Base-by-base conservation (phyloP, 2,113 vertebrate species). In the Labeo rohita region DNA sequence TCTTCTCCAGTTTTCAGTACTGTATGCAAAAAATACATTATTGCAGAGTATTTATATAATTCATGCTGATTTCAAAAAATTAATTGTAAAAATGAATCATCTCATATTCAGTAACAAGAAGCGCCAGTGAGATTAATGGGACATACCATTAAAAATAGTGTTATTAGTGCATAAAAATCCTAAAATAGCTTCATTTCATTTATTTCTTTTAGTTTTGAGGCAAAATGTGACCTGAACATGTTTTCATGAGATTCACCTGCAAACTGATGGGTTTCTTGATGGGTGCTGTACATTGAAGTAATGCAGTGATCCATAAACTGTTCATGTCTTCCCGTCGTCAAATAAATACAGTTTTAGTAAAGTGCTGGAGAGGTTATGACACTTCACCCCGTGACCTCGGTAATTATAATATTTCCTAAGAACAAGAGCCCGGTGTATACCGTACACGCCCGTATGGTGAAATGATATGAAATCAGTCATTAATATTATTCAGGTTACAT, bases 331-430 rank as follows among this genome's bases (percentile, higher is more conserved):
- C 61, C 59, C 3, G 8, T 65, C 23, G 8, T 65, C 43, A 66
- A 80, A 81, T 81, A 81, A 65, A 80, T 65, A 49, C n/a, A 81
- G 79, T 34, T 65, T 80, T 34, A 65, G 39, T 80, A 65, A 65
- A 65, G 59, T 80, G 79, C 79, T 81, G 7, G n/a, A 65, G 43
- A 81, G 23, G 79, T 81, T 54, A 83, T 70, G 80, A 83, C 65
- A 83, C 63, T 34, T 70, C 47, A n/a, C 49, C 63, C 45, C 8
- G 23, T 54, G 49, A 83, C 65, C 16, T 70, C 47, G 2, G 43
- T 28, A 66, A 80, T 80, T 65, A 16, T 52, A 68, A 66, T 68
- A 70, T 83, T 70, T 83, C 80, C 80, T 83, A 83, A 81, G 50
- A 56, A 56, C 16, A 21, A 28, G 50, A 78, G 28, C 50, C 34